These are phyloP conservation scores for Melanargia galathea DNA, from an alignment of 2,888 invertebrate genomes.

Conservation along the genomic window DNA sequence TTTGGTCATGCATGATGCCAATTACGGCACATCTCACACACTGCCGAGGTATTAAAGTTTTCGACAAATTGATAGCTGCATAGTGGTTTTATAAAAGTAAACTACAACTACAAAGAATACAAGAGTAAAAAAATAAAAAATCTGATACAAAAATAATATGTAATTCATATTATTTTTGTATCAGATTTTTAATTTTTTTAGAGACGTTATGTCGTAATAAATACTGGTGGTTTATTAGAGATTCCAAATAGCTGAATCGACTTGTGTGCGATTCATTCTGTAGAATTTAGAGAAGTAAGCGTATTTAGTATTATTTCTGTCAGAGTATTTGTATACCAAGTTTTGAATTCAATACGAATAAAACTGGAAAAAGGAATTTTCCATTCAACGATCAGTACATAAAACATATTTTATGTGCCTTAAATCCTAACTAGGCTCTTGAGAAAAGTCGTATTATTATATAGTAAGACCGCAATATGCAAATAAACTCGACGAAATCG, in stretches of 20 bases:
- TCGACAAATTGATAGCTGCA: neutral
- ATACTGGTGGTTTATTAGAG: too few relatives aligned
- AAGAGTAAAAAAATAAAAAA: too few relatives aligned
- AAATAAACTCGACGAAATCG: slow-evolving; percentile 20
- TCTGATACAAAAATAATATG: too few relatives aligned
- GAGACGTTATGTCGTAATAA: too few relatives aligned
- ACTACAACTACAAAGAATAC: neutral
- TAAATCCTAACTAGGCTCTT: neutral
- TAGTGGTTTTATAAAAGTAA: neutral
- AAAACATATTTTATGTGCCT: neutral
- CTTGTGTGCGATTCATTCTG: too few relatives aligned
- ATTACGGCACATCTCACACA: slow-evolving; percentile 52
- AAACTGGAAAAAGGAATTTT: neutral
- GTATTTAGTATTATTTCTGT: too few relatives aligned
- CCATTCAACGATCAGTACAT: neutral
- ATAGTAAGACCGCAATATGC: slow-evolving; percentile 29
- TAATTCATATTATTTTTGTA: too few relatives aligned
- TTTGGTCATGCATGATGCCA: slow-evolving; percentile 62
- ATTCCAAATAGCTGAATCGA: too few relatives aligned
- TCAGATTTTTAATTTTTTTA: too few relatives aligned
- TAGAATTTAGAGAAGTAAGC: too few relatives aligned
- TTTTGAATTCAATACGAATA: neutral
- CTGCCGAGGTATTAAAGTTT: slow-evolving; percentile 1
- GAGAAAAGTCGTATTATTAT: slow-evolving; percentile 5
- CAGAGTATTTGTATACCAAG: neutral